Base-by-base conservation (phyloP, 2,113 vertebrate species). In the Oreochromis tanganicae region DNA sequence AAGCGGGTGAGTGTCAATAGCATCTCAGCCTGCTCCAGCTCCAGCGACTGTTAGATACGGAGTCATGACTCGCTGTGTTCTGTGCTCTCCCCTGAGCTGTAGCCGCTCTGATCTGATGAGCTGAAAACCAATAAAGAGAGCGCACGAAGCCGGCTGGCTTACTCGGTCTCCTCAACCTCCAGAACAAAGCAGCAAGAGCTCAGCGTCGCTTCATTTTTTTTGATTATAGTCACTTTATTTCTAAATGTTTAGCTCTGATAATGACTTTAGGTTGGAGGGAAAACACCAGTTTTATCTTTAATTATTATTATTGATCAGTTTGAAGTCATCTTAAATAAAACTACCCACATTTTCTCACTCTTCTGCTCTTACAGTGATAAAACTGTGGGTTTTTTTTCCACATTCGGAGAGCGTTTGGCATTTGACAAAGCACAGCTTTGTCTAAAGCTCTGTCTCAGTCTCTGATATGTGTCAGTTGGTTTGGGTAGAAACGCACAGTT, bases 311-410 rank as follows among this genome's bases (percentile, higher is more conserved):
- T 9, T 46, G 21, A 73, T 46, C 13, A 73, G 36, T 41, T 68
- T 46, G n/a, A 71, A 71, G 7, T 43, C 7, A 71, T 46, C 68
- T 55, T 24, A 55, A 17, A 80, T 41, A 36, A 55, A 19, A 59
- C 55, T 27, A 19, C 54, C 2, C 54, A 46, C 21, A 41, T 0
- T 56, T 80, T 59, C 54, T 81, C 27, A 0, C 41, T 56, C 7
- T 57, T 84, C 17, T 57, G 38, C 48, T 11, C 34, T 82, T 13
- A 75, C 19, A 32, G 7, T 24, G 21, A 13, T 27, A 21, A 68
- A 10, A n/a, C 10, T 78, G 16, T 19, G 17, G 10, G 5, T 0
- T 1, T 0, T n/a, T 46, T 5, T 9, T 1, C 17, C 46, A 32
- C 73, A 32, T 52, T 34, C 1, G 9, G 10, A 52, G 6, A 71